These are phyloP conservation scores for Oxyura jamaicensis DNA, from an alignment of 2,113 vertebrate genomes.

Conservation along the genomic window DNA sequence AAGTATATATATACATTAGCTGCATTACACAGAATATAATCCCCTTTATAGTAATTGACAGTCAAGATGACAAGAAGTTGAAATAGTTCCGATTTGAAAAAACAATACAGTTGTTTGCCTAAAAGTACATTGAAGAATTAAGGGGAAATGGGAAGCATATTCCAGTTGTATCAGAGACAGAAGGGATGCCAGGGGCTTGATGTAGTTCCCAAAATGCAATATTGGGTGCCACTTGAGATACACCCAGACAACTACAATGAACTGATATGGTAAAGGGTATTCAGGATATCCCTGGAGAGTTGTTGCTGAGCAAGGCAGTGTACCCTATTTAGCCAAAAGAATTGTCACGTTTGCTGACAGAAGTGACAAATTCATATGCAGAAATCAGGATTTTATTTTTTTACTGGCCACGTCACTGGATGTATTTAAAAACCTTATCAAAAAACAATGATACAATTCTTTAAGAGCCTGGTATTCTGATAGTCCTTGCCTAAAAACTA, in stretches of 20 bases:
- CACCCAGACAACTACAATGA: background rate
- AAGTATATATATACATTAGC: background rate
- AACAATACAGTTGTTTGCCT: background rate
- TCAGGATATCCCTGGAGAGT: background rate
- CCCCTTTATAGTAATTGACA: background rate
- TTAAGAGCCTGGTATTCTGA: background rate
- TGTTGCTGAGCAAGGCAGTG: background rate
- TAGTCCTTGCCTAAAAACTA: background rate
- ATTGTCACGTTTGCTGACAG: background rate
- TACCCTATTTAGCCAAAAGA: background rate
- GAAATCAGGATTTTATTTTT: background rate
- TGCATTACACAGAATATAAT: background rate
- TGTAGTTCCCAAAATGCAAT: background rate
- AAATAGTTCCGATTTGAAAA: background rate
- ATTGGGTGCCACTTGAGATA: background rate
- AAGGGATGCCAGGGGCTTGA: background rate
- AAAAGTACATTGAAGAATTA: background rate
- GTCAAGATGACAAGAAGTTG: background rate
- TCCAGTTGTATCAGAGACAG: background rate
- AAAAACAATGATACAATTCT: background rate
- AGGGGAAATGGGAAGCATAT: fast-evolving
- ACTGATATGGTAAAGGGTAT: background rate
- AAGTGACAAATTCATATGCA: background rate
- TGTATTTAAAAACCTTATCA: background rate
- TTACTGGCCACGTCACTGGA: background rate